phyloP scores from a whole-genome alignment of 2,797 vertebrate genomes.

The Anomalospiza imberbis region DNA sequence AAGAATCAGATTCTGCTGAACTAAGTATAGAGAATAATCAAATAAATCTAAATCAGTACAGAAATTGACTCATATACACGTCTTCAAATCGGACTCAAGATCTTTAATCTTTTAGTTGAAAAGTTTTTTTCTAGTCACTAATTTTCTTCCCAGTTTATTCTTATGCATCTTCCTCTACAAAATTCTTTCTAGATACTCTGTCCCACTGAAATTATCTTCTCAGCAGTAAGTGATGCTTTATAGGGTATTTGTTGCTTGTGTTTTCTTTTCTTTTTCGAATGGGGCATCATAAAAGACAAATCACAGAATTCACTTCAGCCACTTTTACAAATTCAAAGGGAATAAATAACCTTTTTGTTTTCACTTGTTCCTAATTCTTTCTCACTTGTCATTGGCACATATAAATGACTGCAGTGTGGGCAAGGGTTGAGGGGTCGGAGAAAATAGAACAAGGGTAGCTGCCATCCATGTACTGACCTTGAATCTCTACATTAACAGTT shows the following conservation, averaged over 20 bases:
- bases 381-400: not conserved
- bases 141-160: not conserved
- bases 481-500: not conserved
- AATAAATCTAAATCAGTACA: not conserved
- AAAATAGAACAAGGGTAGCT: not conserved
- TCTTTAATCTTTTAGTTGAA: not conserved
- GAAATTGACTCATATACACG: not conserved
- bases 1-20: not conserved
- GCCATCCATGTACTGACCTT: rapidly evolving
- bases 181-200: not conserved
- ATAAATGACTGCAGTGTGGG: not conserved
- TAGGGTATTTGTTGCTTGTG: not conserved
- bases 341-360: not conserved
- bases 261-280: not conserved
- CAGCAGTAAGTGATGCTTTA: not conserved
- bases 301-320: not conserved
- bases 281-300: not conserved
- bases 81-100: not conserved
- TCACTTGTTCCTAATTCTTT: not conserved
- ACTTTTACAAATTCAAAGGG: not conserved
- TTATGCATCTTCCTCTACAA: not conserved
- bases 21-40: not conserved
- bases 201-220: not conserved
- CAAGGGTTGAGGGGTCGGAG: not conserved
- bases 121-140: not conserved